These are phyloP conservation scores for Urosaurus nigricauda DNA, from an alignment of 2,797 vertebrate genomes.

Conservation along the genomic window DNA sequence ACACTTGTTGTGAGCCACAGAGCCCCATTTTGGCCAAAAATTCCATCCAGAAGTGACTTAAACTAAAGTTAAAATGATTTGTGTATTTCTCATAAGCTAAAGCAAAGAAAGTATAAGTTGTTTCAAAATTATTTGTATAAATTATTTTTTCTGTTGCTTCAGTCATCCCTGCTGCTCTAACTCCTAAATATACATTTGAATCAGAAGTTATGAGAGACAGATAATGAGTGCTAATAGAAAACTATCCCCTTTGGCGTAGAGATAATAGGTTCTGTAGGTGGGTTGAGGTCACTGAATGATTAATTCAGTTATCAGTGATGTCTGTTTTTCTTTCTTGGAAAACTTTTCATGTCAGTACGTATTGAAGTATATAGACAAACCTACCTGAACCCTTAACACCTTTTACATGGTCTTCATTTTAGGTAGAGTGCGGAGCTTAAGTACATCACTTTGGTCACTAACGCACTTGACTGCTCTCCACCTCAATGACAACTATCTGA, in stretches of 20 bases:
- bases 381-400: slow-evolving; percentile 40
- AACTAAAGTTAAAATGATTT: background rate
- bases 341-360: background rate
- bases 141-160: background rate
- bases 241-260: background rate
- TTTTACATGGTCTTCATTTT: slow-evolving; percentile 55
- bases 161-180: background rate
- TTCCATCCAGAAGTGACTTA: too few species aligned
- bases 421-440: slow-evolving; percentile 96
- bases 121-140: background rate
- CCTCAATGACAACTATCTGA: slow-evolving; percentile 98
- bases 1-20: too few species aligned
- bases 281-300: background rate
- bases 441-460: slow-evolving; percentile 94
- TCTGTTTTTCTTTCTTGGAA: background rate
- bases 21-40: too few species aligned
- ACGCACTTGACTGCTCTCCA: slow-evolving; percentile 99
- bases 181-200: background rate
- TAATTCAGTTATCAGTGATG: background rate
- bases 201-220: background rate
- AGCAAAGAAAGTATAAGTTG: background rate
- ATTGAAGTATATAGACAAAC: slow-evolving; percentile 1
- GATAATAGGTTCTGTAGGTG: background rate
- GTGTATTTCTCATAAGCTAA: background rate
- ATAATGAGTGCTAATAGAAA: background rate